Percentiles rank a stretch among this genome's conserved stretches.
Conservation (phyloP, 1,140 invertebrate species). For the Drosophila virilis region DNA sequence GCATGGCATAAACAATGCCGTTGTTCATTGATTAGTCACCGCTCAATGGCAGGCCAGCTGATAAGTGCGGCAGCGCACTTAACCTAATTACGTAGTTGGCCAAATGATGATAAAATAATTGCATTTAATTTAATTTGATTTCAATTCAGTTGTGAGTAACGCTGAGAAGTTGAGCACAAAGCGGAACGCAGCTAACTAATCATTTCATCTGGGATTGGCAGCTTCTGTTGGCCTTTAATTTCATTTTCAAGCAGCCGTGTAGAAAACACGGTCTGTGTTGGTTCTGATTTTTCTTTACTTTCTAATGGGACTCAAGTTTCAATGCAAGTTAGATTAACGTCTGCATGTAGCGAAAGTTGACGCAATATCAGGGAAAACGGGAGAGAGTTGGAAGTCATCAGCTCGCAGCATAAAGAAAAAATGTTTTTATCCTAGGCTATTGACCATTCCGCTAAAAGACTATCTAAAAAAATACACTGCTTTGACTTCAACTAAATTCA, state of each 20-base stretch:
- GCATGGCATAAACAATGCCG: conserved; percentile 43
- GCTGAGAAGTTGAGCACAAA: conserved; percentile 25
- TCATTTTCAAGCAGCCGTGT: conserved; percentile 48
- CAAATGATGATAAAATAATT: conserved; percentile 77
- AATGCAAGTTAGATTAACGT: conserved; percentile 79
- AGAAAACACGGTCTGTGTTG: conserved; percentile 20
- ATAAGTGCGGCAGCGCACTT: conserved; percentile 68
- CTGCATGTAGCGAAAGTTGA: conserved; percentile 73
- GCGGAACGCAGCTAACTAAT: conserved; percentile 51
- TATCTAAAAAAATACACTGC: background rate
- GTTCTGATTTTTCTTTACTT: conserved; percentile 69
- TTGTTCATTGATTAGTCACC: conserved; percentile 60
- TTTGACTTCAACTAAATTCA: background rate
- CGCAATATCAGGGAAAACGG: conserved; percentile 36
- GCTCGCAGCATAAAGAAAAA: background rate
- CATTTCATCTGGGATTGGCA: conserved; percentile 54
- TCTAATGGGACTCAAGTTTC: conserved; percentile 76
- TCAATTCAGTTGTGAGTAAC: conserved; percentile 37
- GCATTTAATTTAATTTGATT: conserved; percentile 77
- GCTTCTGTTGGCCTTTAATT: conserved; percentile 57
- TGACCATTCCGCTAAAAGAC: background rate
- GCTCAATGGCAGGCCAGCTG: conserved; percentile 43
- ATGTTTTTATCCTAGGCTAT: too few species aligned
- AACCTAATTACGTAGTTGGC: conserved; percentile 70
- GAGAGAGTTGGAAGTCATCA: conserved; percentile 8